Conservation (phyloP, 2,888 invertebrate genomes). For the Autographa pulchrina region DNA sequence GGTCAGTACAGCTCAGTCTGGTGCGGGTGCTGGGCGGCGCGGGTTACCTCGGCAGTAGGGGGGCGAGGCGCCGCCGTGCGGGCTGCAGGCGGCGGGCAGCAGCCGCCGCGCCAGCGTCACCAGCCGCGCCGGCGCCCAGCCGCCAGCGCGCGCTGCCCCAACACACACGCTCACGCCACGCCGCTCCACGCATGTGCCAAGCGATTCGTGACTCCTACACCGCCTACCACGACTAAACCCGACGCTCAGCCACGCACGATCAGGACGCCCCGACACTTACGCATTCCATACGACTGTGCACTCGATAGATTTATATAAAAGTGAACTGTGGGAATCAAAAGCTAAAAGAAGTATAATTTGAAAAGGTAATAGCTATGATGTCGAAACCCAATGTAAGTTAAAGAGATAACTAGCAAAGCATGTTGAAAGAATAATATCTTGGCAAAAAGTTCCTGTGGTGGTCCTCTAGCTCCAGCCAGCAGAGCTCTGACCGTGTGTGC, state of each 20-base stretch:
- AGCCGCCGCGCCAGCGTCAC: constrained; percentile 88
- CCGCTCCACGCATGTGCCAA: constrained; percentile 74
- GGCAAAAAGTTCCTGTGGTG: constrained; percentile 47
- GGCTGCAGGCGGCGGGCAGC: constrained; percentile 93
- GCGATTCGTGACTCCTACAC: constrained; percentile 67
- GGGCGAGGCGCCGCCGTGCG: constrained; percentile 92
- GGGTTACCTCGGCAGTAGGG: constrained; percentile 92
- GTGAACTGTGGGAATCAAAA: constrained; percentile 47
- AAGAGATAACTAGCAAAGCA: constrained; percentile 52
- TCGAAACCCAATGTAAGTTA: constrained; percentile 49
- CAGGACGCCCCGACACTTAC: constrained; percentile 38
- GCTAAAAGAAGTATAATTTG: constrained; percentile 44
- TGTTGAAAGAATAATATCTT: constrained; percentile 44
- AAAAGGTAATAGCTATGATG: constrained; percentile 47
- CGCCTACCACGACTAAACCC: constrained; percentile 53
- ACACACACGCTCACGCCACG: constrained; percentile 84
- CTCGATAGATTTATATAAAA: constrained; percentile 33
- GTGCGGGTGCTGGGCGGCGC: constrained; percentile 48
- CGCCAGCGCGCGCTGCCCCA: constrained; percentile 84
- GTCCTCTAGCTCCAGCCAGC: constrained; percentile 44
- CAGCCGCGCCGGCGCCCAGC: constrained; percentile 85
- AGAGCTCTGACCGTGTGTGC: constrained; percentile 61
- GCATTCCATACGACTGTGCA: constrained; percentile 27
- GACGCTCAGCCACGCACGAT: constrained; percentile 56
- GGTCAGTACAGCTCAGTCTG: constrained; percentile 27